phyloP scores from a whole-genome alignment of 30 jellyfish, hydroid and myxozoan genomes.

The Catostylus mosaicus region DNA sequence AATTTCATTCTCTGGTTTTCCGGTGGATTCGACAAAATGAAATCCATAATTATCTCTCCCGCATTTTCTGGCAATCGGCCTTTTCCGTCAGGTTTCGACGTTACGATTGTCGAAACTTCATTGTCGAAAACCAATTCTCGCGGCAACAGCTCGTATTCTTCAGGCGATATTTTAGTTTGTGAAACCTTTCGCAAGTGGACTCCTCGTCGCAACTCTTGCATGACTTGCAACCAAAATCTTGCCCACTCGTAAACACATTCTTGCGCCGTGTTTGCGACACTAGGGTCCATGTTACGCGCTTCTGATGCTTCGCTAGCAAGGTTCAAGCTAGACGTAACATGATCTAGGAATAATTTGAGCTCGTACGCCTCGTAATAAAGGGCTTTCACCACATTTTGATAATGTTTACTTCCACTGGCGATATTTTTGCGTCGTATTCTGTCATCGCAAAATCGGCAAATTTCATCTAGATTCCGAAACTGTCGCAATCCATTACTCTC shows the following conservation, averaged over 20 bases:
- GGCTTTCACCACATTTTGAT: constrained; percentile 74
- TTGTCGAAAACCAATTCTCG: constrained; percentile 29
- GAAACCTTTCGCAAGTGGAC: constrained; percentile 58
- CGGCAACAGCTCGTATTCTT: constrained; percentile 61
- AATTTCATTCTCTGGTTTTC: neutral
- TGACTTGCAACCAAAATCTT: constrained; percentile 83
- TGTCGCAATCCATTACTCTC: constrained; percentile 27
- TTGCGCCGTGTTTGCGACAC: constrained; percentile 71
- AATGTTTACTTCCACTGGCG: constrained; percentile 67
- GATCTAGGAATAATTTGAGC: constrained; percentile 77
- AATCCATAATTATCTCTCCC: constrained; percentile 52
- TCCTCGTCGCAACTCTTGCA: constrained; percentile 89
- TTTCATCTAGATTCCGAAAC: constrained; percentile 75
- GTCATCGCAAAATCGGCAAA: constrained; percentile 80
- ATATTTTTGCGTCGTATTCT: constrained; percentile 55
- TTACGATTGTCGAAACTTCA: neutral
- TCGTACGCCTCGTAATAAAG: constrained; percentile 91
- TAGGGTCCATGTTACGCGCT: constrained; percentile 32
- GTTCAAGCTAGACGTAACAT: constrained; percentile 56
- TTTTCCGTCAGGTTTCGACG: constrained; percentile 7
- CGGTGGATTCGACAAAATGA: constrained; percentile 41
- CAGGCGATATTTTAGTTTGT: constrained; percentile 38
- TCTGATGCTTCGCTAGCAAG: constrained; percentile 52
- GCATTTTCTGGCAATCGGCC: constrained; percentile 72
- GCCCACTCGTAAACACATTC: constrained; percentile 93